Percentiles rank a stretch among this genome's conserved stretches.
Evolutionary conservation across 2,797 vertebrate species (phyloP).

Genomic region (Propithecus deckenii): DNA sequence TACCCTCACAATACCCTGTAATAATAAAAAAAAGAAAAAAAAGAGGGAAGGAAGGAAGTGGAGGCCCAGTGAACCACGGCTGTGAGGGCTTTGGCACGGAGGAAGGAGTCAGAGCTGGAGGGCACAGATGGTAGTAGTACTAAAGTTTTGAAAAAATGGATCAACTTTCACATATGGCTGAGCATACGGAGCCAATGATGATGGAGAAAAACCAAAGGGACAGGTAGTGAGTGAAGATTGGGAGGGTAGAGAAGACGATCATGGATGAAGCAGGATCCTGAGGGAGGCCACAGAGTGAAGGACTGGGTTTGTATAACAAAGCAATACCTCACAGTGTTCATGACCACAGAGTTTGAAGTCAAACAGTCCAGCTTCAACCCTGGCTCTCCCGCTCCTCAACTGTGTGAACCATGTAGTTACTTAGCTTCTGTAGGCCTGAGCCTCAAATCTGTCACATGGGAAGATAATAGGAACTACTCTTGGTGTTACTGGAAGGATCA

Average conservation of each 20-base stretch:
- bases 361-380: background rate
- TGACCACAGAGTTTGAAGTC: too few relatives aligned
- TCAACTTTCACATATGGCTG: background rate
- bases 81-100: background rate
- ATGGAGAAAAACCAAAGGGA: background rate
- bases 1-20: too few relatives aligned
- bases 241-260: background rate
- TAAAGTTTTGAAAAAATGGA: background rate
- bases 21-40: background rate
- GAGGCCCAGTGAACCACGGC: accelerated
- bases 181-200: background rate
- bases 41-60: background rate
- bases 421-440: background rate
- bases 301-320: background rate
- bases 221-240: background rate
- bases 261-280: background rate
- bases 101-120: background rate
- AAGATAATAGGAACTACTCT: background rate
- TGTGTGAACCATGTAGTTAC: background rate
- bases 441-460: background rate
- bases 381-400: background rate
- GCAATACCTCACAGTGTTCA: too few relatives aligned
- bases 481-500: background rate
- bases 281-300: background rate
- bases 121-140: background rate